Evolutionary conservation across 1,140 invertebrate genomes (phyloP).

Genomic region (Musca vetustissima): DNA sequence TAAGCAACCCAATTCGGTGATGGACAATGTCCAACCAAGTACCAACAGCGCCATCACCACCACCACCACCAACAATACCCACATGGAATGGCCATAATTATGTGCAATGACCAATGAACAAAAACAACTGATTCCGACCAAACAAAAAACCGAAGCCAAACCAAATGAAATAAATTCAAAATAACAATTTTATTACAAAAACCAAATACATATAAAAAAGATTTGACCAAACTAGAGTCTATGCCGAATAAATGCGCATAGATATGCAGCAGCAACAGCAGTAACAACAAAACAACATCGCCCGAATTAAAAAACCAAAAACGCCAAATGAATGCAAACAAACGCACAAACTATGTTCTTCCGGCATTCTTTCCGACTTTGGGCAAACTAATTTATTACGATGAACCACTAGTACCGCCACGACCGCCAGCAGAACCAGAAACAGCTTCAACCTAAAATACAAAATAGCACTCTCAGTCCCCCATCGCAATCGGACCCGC

Average conservation of each 20-base stretch:
- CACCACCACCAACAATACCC: no score
- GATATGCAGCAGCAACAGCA: not conserved
- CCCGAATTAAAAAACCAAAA: not conserved
- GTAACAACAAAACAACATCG: not conserved
- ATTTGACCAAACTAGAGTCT: not conserved
- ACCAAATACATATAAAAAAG: not conserved
- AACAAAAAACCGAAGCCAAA: conserved; percentile 1
- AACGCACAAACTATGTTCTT: conserved; percentile 21
- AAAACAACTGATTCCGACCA: not conserved
- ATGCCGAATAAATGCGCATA: not conserved
- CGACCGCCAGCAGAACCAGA: no score
- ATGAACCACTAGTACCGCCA: not conserved
- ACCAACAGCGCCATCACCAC: no score
- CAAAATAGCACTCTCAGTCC: no score
- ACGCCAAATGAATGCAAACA: conserved; percentile 18
- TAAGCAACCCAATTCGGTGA: no score
- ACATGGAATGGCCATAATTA: conserved; percentile 1
- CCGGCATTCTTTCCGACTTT: conserved; percentile 18
- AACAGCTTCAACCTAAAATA: no score
- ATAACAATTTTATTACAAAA: conserved; percentile 1
- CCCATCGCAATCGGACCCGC: no score
- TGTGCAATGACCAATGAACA: conserved; percentile 15
- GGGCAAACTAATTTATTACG: conserved; percentile 23
- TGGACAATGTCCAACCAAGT: no score
- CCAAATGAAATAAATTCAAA: conserved; percentile 3